phyloP scores from a whole-genome alignment of 1,140 invertebrate species.

The Cydia strobilella region DNA sequence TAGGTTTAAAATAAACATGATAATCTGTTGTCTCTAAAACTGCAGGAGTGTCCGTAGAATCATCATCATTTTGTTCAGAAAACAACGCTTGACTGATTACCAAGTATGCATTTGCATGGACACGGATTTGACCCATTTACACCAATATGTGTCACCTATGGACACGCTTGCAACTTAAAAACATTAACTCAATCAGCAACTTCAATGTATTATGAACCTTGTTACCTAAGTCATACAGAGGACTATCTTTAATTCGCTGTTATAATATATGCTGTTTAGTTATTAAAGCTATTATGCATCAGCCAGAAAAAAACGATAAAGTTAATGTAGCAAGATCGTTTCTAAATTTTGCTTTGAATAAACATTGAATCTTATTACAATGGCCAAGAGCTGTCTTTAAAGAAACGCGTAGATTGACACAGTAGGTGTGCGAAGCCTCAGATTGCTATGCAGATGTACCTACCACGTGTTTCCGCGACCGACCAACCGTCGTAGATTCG shows the following conservation, averaged over 20 bases:
- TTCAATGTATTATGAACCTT: background rate
- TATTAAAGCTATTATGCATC: background rate
- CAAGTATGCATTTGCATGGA: background rate
- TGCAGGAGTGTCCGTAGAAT: no score
- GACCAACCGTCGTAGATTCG: background rate
- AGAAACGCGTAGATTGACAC: background rate
- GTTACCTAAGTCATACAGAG: background rate
- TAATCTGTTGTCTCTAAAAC: no score
- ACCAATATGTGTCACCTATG: background rate
- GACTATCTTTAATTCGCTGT: background rate
- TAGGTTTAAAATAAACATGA: no score
- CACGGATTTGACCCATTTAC: conserved; percentile 13
- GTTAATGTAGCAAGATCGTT: background rate
- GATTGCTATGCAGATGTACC: conserved; percentile 7
- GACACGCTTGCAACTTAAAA: background rate
- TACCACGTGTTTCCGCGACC: conserved; percentile 9
- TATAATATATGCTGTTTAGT: background rate
- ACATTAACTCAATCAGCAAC: background rate
- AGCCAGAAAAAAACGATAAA: background rate
- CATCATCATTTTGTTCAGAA: background rate
- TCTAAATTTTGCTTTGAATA: background rate
- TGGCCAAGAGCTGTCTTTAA: background rate
- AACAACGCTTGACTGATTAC: background rate
- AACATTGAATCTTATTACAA: background rate
- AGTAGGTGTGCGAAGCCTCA: background rate